These are phyloP conservation scores for Choristoneura fumiferana DNA, from an alignment of 1,140 invertebrate genomes.

Conservation along the genomic window DNA sequence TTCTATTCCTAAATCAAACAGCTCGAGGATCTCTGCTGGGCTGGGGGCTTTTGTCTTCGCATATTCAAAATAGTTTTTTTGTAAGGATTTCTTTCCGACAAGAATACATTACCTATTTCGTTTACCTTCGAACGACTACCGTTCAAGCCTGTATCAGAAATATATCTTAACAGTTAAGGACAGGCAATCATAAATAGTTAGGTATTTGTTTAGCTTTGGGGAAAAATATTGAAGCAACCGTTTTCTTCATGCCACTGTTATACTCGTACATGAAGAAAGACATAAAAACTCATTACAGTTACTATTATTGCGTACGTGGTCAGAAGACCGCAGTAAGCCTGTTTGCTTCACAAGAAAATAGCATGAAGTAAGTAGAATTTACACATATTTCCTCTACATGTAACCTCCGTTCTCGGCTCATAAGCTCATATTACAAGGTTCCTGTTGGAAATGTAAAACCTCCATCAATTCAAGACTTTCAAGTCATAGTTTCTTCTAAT, in stretches of 20 bases:
- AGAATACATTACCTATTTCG: background rate
- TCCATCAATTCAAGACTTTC: too few species aligned
- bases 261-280: background rate
- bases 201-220: too few species aligned
- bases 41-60: background rate
- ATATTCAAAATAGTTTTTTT: conserved; percentile 7
- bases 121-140: background rate
- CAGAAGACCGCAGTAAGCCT: background rate
- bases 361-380: too few species aligned
- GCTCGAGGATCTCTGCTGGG: background rate
- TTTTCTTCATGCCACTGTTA: too few species aligned
- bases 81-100: background rate
- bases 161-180: too few species aligned
- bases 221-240: too few species aligned
- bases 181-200: too few species aligned
- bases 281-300: conserved; percentile 1
- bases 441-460: too few species aligned
- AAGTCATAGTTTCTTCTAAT: too few species aligned
- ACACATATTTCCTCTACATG: too few species aligned
- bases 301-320: conserved; percentile 13
- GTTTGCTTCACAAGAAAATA: background rate
- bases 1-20: conserved; percentile 11
- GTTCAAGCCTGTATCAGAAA: background rate
- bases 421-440: too few species aligned
- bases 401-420: too few species aligned